Conservation (phyloP, 53 echinoderm and acorn worm species). For the Mesocentrotus franciscanus region DNA sequence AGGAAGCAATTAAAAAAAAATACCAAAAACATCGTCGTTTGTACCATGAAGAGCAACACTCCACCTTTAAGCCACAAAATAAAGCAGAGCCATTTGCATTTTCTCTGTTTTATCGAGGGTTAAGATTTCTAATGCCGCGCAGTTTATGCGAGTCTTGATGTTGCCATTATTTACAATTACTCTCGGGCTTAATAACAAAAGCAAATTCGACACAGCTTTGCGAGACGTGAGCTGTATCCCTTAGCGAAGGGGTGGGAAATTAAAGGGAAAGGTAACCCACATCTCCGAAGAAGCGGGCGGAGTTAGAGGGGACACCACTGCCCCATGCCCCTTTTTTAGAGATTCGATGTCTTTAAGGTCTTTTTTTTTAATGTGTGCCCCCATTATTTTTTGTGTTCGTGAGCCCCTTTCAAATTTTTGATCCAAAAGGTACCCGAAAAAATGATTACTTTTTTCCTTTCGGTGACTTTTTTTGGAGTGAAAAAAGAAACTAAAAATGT, state of each 20-base stretch:
- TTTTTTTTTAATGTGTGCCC: no score
- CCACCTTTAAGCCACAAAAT: background rate
- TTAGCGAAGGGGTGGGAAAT: constrained; percentile 16
- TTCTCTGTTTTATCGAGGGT: constrained; percentile 1
- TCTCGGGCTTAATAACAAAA: constrained; percentile 43
- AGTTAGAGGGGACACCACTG: no score
- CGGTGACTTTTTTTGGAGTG: no score
- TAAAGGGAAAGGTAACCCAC: background rate
- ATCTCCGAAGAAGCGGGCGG: background rate
- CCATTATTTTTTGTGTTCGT: no score
- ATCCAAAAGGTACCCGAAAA: no score
- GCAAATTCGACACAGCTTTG: constrained; percentile 51
- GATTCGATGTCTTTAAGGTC: no score
- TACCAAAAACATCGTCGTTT: background rate
- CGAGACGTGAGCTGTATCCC: background rate
- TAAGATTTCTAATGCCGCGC: constrained; percentile 11
- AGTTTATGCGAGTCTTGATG: constrained; percentile 49
- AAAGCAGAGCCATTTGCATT: constrained; percentile 19
- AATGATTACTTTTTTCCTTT: no score
- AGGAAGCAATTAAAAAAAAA: background rate
- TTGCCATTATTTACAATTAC: constrained; percentile 62
- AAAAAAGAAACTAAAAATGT: no score
- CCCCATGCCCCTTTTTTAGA: no score
- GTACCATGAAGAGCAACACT: background rate
- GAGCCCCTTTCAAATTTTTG: no score